Evolutionary conservation across 2,888 invertebrate genomes (phyloP).

Genomic region (Macaria notata): DNA sequence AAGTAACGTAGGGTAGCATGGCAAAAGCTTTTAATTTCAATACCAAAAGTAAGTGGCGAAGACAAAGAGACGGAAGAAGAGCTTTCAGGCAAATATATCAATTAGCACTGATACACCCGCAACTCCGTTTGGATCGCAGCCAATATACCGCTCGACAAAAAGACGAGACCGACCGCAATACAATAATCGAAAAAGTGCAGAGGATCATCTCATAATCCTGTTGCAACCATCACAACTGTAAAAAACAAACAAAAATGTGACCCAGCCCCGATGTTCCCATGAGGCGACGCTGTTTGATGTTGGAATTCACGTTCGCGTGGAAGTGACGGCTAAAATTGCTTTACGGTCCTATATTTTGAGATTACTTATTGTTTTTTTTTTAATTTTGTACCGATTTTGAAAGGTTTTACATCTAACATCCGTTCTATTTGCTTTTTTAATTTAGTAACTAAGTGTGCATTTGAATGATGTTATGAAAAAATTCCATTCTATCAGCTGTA

Average conservation of each 20-base stretch:
- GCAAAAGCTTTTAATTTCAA: neutral
- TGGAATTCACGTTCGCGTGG: slow-evolving; percentile 16
- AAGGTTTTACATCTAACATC: too few species aligned
- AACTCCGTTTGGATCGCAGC: slow-evolving; percentile 14
- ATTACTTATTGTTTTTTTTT: neutral
- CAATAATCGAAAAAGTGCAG: slow-evolving; percentile 49
- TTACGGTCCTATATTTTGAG: neutral
- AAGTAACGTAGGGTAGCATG: too few species aligned
- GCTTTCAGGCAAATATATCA: slow-evolving; percentile 23
- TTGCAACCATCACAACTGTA: slow-evolving; percentile 43
- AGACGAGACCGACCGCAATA: slow-evolving; percentile 26
- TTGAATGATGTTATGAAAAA: too few species aligned
- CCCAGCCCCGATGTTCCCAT: slow-evolving; percentile 62
- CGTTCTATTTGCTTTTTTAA: too few species aligned
- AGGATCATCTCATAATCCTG: slow-evolving; percentile 61
- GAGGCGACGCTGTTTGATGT: slow-evolving; percentile 48
- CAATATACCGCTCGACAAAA: slow-evolving; percentile 27
- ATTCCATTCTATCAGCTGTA: too few species aligned
- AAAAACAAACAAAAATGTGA: slow-evolving; percentile 56
- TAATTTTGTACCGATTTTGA: too few species aligned
- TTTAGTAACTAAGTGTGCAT: too few species aligned
- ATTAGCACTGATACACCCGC: slow-evolving; percentile 17
- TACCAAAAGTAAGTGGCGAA: slow-evolving; percentile 1
- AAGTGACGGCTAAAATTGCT: slow-evolving; percentile 10
- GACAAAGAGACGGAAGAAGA: slow-evolving; percentile 14